Conservation (phyloP, 1,140 invertebrate genomes). For the Magallana ariakensis region DNA sequence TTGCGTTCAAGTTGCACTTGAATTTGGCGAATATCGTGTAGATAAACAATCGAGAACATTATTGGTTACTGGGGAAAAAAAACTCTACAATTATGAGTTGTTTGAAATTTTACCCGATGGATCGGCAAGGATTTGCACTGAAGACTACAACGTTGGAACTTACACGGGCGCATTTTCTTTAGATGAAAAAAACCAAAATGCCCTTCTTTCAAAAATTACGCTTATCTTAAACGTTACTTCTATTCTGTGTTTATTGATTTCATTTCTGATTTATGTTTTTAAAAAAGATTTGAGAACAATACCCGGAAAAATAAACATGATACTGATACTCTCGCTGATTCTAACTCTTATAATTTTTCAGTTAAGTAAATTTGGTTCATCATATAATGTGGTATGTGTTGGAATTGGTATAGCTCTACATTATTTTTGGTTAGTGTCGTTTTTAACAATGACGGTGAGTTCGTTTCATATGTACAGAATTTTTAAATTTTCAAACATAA, state of each 20-base stretch:
- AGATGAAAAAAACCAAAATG: background rate
- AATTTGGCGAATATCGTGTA: background rate
- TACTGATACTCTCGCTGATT: background rate
- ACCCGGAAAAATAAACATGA: constrained; percentile 5
- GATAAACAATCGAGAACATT: background rate
- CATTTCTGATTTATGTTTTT: background rate
- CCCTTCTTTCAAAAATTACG: background rate
- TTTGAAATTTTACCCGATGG: constrained; percentile 1
- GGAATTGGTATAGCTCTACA: background rate
- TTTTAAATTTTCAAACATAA: background rate
- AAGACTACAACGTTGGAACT: background rate
- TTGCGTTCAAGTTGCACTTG: constrained; percentile 7
- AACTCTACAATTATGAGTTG: background rate
- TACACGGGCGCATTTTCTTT: no score
- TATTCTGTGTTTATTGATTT: background rate
- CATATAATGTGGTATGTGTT: background rate
- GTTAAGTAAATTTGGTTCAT: constrained; percentile 1
- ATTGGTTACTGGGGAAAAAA: background rate
- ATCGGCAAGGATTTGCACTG: background rate
- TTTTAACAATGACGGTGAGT: background rate
- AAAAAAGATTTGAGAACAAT: background rate
- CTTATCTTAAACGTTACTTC: background rate
- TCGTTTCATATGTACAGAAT: constrained; percentile 1
- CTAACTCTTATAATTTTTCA: background rate
- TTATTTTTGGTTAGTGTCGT: background rate